These are phyloP conservation scores for Anadara kagoshimensis DNA, from an alignment of 1,140 invertebrate genomes.

Conservation along the genomic window DNA sequence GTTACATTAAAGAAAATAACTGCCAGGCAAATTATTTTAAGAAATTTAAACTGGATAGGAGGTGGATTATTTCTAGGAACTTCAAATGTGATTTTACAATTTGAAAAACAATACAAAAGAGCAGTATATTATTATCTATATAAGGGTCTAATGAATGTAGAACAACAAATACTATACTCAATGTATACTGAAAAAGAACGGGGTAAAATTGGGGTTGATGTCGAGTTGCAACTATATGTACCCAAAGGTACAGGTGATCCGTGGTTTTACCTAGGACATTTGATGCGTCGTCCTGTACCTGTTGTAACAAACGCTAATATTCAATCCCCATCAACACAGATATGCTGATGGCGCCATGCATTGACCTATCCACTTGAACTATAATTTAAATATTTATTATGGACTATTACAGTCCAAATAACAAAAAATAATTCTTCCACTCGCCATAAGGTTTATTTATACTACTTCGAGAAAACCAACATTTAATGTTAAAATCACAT, in stretches of 20 bases:
- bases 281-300: too few species aligned
- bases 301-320: too few species aligned
- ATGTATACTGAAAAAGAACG: slow-evolving; percentile 33
- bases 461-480: too few species aligned
- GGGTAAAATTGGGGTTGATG: slow-evolving; percentile 9
- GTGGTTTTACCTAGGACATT: slow-evolving; percentile 37
- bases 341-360: too few species aligned
- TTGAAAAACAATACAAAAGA: slow-evolving; percentile 22
- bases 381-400: too few species aligned
- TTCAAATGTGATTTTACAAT: slow-evolving; percentile 9
- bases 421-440: too few species aligned
- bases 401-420: too few species aligned
- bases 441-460: too few species aligned
- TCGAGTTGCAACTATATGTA: slow-evolving; percentile 29
- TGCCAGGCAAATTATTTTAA: slow-evolving; percentile 40
- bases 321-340: too few species aligned
- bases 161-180: slow-evolving; percentile 49
- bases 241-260: slow-evolving; percentile 11
- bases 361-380: too few species aligned
- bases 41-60: slow-evolving; percentile 30
- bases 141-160: slow-evolving; percentile 58
- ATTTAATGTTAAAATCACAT: too few species aligned
- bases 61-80: slow-evolving; percentile 29
- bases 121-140: slow-evolving; percentile 48
- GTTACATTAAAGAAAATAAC: slow-evolving; percentile 1